phyloP scores from a whole-genome alignment of 2,888 invertebrate species.

The Cecidostiba fungosa region DNA sequence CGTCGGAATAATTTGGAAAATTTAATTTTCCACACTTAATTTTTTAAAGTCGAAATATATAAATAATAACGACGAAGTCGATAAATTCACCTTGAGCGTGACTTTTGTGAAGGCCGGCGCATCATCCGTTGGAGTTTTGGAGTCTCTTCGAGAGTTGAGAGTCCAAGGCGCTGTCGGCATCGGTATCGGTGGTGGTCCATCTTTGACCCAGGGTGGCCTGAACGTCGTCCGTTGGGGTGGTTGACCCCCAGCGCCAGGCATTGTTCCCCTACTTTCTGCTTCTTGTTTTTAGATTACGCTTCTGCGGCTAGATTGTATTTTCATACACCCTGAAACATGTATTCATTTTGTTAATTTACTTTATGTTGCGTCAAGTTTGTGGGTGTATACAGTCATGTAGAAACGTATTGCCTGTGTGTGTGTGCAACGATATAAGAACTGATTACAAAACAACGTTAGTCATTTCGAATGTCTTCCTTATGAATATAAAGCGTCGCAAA shows the following conservation, averaged over 20 bases:
- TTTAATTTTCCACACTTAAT: background rate
- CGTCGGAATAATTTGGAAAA: background rate
- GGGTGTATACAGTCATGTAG: background rate
- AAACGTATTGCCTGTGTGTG: background rate
- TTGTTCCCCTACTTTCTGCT: conserved; percentile 64
- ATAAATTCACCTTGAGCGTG: conserved; percentile 74
- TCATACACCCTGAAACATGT: background rate
- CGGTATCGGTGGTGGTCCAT: conserved; percentile 83
- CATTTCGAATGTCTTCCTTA: background rate
- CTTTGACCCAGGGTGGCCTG: conserved; percentile 89
- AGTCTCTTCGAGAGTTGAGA: conserved; percentile 80
- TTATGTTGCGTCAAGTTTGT: background rate
- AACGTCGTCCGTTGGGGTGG: conserved; percentile 85
- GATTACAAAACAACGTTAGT: background rate
- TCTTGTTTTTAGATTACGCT: background rate
- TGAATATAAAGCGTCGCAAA: background rate
- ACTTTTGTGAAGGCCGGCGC: conserved; percentile 78
- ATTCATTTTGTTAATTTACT: background rate
- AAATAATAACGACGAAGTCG: background rate
- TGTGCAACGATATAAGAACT: background rate
- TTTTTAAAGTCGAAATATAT: background rate
- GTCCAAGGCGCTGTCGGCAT: conserved; percentile 85
- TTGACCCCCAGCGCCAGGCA: conserved; percentile 81
- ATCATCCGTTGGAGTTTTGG: conserved; percentile 74
- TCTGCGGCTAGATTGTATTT: background rate